Conservation (phyloP, 2,797 vertebrate genomes). For the Brachyrhaphis roseni region DNA sequence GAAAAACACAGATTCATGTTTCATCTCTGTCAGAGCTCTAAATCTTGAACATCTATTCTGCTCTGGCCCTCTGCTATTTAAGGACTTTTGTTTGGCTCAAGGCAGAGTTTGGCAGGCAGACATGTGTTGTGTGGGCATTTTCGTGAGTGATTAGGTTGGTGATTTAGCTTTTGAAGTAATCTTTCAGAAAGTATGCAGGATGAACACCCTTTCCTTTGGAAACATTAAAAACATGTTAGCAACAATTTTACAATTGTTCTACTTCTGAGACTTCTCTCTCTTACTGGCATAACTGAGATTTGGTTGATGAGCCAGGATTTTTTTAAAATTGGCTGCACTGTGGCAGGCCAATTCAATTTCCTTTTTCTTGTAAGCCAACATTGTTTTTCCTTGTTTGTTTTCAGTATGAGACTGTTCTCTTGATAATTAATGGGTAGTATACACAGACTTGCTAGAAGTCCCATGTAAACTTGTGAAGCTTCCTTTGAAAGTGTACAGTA, state of each 20-base stretch:
- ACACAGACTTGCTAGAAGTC: neutral
- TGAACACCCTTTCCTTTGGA: neutral
- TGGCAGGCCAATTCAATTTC: neutral
- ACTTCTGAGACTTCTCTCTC: neutral
- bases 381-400: neutral
- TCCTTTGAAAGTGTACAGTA: neutral
- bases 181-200: neutral
- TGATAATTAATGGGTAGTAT: neutral
- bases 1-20: constrained; percentile 73
- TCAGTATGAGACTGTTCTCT: neutral
- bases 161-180: neutral
- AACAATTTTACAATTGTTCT: neutral
- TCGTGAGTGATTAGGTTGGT: neutral
- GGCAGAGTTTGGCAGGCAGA: neutral
- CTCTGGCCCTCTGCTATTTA: constrained; percentile 58
- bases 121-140: neutral
- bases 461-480: neutral
- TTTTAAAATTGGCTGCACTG: neutral
- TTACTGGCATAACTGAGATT: neutral
- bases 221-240: neutral
- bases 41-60: constrained; percentile 66
- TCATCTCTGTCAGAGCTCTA: constrained; percentile 63
- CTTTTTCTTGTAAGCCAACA: too few species aligned
- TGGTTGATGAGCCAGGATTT: neutral
- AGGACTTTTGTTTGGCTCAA: constrained; percentile 63